Conservation (phyloP, 2,113 vertebrate species). For the Hypomesus transpacificus region DNA sequence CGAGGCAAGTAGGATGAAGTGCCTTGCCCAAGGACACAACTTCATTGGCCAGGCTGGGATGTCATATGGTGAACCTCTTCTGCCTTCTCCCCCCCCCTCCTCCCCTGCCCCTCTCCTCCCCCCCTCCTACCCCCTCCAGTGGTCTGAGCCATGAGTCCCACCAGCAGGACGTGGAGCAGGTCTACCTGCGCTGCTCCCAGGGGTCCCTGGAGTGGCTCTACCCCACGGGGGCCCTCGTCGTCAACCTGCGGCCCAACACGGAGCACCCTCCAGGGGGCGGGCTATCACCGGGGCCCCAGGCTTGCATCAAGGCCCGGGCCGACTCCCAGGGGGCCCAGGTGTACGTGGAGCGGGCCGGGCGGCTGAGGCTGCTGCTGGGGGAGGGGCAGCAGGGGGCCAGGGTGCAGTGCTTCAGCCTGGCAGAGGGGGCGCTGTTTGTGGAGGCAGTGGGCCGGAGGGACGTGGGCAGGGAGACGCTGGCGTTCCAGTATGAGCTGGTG, state of each 20-base stretch:
- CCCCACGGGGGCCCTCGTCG: conserved; percentile 87
- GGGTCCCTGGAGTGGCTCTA: conserved; percentile 94
- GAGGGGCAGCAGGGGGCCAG: conserved; percentile 67
- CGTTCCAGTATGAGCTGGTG: conserved; percentile 90
- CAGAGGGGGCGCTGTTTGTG: conserved; percentile 85
- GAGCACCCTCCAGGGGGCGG: conserved; percentile 52
- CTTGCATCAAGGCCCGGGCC: conserved; percentile 83
- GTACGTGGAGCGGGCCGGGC: conserved; percentile 88
- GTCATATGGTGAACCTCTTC: neutral
- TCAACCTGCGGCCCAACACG: conserved; percentile 89
- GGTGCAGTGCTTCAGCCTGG: conserved; percentile 80
- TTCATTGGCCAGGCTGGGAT: neutral
- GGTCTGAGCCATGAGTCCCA: conserved; percentile 89
- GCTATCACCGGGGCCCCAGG: conserved; percentile 67
- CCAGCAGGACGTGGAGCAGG: conserved; percentile 90
- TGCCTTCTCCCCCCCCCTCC: neutral
- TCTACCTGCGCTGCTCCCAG: conserved; percentile 91
- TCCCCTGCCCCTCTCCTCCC: neutral
- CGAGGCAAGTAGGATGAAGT: too few relatives aligned
- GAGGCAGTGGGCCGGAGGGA: conserved; percentile 85
- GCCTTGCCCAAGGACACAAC: too few relatives aligned
- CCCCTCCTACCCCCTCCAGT: conserved; percentile 56
- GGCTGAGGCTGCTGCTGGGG: conserved; percentile 80
- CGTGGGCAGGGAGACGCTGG: conserved; percentile 87
- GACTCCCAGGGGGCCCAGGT: conserved; percentile 86